Conservation (phyloP, 2,888 invertebrate genomes). For the Trissolcus brochymenae region DNA sequence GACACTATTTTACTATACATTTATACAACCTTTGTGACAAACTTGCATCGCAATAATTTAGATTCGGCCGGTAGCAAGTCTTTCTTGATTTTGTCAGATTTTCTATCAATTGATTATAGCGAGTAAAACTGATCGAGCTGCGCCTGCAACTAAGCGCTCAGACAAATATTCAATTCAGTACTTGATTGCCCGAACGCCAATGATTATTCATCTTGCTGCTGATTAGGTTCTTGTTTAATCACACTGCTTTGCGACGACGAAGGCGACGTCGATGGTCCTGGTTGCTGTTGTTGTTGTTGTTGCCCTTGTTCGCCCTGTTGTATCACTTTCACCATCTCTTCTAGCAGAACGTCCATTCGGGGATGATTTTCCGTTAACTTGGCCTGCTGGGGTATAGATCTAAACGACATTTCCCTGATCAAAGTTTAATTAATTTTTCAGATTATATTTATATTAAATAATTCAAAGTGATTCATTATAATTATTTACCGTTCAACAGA, state of each 20-base stretch:
- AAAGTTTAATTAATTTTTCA: too few relatives aligned
- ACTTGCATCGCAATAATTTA: conserved; percentile 20
- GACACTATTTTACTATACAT: conserved; percentile 72
- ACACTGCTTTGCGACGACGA: conserved; percentile 67
- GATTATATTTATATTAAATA: too few relatives aligned
- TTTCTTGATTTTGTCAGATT: not conserved
- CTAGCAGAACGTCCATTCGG: too few relatives aligned
- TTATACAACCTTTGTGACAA: conserved; percentile 72
- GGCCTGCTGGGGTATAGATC: not conserved
- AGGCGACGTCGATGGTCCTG: conserved; percentile 62
- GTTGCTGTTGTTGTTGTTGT: conserved; percentile 55
- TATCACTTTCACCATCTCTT: too few relatives aligned
- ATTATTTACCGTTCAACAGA: too few relatives aligned
- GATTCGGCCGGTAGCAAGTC: conserved; percentile 12
- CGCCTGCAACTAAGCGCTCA: not conserved
- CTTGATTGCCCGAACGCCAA: conserved; percentile 10
- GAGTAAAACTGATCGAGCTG: conserved; percentile 36
- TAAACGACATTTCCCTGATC: conserved; percentile 37
- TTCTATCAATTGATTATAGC: conserved; percentile 19
- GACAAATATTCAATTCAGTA: not conserved
- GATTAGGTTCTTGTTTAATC: conserved; percentile 69
- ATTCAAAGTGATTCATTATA: too few relatives aligned
- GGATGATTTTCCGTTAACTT: too few relatives aligned
- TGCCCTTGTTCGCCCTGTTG: conserved; percentile 39
- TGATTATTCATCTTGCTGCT: conserved; percentile 73